Percentiles rank a stretch among this genome's conserved stretches.
Evolutionary conservation across 2,797 vertebrate genomes (phyloP).

Genomic region (Gila robusta): DNA sequence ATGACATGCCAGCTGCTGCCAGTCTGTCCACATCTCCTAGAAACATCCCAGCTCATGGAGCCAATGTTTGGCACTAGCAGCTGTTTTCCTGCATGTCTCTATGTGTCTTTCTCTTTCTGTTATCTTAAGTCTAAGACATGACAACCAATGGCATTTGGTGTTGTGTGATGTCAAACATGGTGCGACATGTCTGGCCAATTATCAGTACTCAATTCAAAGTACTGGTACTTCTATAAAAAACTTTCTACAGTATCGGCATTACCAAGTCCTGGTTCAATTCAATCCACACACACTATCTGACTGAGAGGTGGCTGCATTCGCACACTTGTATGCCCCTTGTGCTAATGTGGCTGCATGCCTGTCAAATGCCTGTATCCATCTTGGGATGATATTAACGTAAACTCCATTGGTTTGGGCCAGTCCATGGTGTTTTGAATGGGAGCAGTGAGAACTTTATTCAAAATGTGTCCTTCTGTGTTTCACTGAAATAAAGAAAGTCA

Average conservation of each 20-base stretch:
- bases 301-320: background rate
- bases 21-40: slow-evolving; percentile 23
- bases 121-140: slow-evolving; percentile 1
- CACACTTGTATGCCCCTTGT: background rate
- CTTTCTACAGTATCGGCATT: background rate
- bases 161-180: background rate
- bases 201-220: background rate
- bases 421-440: background rate
- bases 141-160: background rate
- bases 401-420: background rate
- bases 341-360: background rate
- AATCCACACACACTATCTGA: background rate
- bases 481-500: background rate
- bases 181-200: background rate
- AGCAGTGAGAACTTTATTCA: background rate
- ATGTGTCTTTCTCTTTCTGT: background rate
- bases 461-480: background rate
- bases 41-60: slow-evolving; percentile 45
- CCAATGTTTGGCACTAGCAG: slow-evolving; percentile 60
- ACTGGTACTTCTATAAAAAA: background rate
- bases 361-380: background rate
- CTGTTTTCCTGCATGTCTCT: background rate
- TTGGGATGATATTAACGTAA: background rate
- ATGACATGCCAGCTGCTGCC: slow-evolving; percentile 13
- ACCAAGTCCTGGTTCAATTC: background rate